phyloP scores from a whole-genome alignment of 2,888 invertebrate genomes.

The Cerceris rybyensis region DNA sequence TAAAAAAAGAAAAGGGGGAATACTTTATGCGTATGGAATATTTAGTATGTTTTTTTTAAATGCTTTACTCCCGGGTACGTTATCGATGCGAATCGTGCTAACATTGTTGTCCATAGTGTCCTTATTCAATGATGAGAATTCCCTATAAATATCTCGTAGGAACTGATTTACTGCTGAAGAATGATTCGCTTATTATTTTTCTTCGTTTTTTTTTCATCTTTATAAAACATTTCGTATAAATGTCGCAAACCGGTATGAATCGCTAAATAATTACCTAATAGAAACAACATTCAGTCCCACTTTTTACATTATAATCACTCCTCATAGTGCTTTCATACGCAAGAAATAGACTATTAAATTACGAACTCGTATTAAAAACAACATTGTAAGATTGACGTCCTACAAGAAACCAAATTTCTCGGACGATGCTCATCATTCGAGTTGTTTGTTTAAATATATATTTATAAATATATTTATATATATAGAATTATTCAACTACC shows the following conservation, averaged over 20 bases:
- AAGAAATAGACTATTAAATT: constrained; percentile 71
- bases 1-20: constrained; percentile 35
- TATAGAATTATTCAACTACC: constrained; percentile 66
- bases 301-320: constrained; percentile 68
- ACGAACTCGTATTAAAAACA: constrained; percentile 63
- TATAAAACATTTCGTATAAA: constrained; percentile 74
- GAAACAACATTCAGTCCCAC: constrained; percentile 72
- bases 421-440: constrained; percentile 38
- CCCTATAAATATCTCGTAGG: constrained; percentile 70
- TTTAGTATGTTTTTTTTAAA: constrained; percentile 39
- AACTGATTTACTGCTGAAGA: constrained; percentile 70
- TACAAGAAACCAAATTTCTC: constrained; percentile 60
- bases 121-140: constrained; percentile 58
- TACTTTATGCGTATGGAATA: constrained; percentile 57
- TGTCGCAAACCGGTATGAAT: constrained; percentile 69
- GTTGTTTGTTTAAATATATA: constrained; percentile 56
- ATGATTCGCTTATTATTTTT: constrained; percentile 45
- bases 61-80: constrained; percentile 32
- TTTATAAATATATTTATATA: constrained; percentile 65
- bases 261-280: constrained; percentile 72
- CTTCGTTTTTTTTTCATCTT: constrained; percentile 9
- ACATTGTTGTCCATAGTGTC: constrained; percentile 45
- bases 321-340: constrained; percentile 47
- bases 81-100: constrained; percentile 22
- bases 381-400: constrained; percentile 44